Evolutionary conservation across 2,113 vertebrate species (phyloP), one percentile per base, ranked within the genome.

Genomic region (Aphelocoma coerulescens): DNA sequence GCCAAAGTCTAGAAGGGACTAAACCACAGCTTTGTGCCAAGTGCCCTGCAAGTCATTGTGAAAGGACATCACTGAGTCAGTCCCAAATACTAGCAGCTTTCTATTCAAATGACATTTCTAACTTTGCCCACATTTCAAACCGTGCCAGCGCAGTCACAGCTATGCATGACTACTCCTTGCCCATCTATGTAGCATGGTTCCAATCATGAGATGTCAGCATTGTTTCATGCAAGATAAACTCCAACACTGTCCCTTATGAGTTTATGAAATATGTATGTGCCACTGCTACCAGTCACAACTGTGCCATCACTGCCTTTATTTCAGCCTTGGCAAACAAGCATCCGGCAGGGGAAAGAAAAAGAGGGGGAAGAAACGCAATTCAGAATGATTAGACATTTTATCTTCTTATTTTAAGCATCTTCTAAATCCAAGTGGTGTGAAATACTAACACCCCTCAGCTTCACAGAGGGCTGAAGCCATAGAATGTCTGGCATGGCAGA

Each of bases 1-100:
- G 59, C 55, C 75, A 48, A 89, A 90, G 23, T 49, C 68, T 35
- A 59, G 46, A 68, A 79, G 37, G 57, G 26, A 80, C 44, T 37
- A 48, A 91, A 69, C 11, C 27, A 33, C 21, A 23, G 8, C 22
- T 51, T 62, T 48, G 21, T 66, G 65, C 72, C 75, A 90, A 63
- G 39, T 0, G 0, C 21, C 16, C 3, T 6, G 41, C 32, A 58
- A 73, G 54, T 3, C 63, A 20, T 18, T 3, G 17, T 13, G 52
- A 75, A 66, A 92, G 68, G 79, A 86, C 52, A 81, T 24, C 43
- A 51, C 51, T 10, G 27, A 72, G 57, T 22, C 79, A 57, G 41
- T 20, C 48, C 61, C 61, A 65, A 57, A 89, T 4, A 72, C 20
- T 28, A 67, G n/a, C 41, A 95, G 61, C 83, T 75, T 71, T 62